Evolutionary conservation across 2,113 vertebrate genomes (phyloP).

Genomic region (Eulemur rufifrons): DNA sequence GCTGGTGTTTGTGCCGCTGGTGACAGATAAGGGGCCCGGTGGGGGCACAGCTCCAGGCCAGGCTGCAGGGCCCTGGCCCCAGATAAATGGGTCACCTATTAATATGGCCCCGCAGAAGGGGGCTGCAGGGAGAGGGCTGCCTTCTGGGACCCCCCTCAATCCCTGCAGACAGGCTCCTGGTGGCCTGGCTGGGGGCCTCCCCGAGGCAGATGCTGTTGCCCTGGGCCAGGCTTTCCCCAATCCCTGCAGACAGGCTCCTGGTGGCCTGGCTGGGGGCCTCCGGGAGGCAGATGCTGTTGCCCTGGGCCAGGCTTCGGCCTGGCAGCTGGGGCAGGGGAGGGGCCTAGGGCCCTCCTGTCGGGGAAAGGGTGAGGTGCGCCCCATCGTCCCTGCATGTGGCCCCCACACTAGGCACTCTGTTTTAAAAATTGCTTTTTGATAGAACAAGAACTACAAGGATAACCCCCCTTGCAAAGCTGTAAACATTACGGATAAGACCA

Average conservation of each 20-base stretch:
- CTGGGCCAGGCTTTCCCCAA: no score
- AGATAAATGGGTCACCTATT: constrained; percentile 88
- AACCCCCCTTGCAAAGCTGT: not conserved
- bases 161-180: not conserved
- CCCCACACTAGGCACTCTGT: not conserved
- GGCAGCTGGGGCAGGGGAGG: not conserved
- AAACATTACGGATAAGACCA: not conserved
- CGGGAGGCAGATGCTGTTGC: not conserved
- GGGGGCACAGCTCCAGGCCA: constrained; percentile 66
- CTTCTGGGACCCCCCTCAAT: not conserved
- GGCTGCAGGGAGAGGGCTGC: not conserved
- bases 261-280: not conserved
- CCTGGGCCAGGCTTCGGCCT: not conserved
- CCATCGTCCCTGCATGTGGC: not conserved
- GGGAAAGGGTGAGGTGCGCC: no score
- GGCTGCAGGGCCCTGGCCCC: constrained; percentile 63
- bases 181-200: not conserved
- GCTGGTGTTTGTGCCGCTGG: constrained; percentile 86
- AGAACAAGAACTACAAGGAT: not conserved
- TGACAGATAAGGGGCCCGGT: constrained; percentile 79
- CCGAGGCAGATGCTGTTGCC: no score
- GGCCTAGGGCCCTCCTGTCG: not conserved
- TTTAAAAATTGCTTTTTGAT: not conserved
- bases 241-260: not conserved
- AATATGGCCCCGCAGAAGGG: constrained; percentile 50